These are phyloP conservation scores for Crenichthys baileyi DNA, from an alignment of 2,797 vertebrate species.

Conservation along the genomic window DNA sequence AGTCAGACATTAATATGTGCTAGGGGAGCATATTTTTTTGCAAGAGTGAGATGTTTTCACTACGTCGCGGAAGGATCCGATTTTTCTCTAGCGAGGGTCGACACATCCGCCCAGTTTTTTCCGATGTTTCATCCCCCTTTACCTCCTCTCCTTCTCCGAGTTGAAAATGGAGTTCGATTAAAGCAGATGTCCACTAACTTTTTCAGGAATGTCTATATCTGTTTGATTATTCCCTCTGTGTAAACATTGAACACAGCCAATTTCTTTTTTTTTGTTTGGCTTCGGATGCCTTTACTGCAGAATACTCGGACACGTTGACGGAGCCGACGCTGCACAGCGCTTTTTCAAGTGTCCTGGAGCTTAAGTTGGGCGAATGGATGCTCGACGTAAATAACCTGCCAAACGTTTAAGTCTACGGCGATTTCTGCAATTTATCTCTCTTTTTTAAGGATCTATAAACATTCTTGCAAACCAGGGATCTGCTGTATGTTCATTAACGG, in stretches of 20 bases:
- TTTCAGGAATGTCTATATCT: slow-evolving; percentile 43
- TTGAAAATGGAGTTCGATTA: slow-evolving; percentile 88
- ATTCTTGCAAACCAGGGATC: slow-evolving; percentile 47
- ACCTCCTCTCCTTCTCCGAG: slow-evolving; percentile 46
- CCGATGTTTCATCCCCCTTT: slow-evolving; percentile 78
- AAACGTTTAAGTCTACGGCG: slow-evolving; percentile 44
- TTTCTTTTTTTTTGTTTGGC: slow-evolving; percentile 1
- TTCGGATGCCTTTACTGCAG: slow-evolving; percentile 67
- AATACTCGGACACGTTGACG: slow-evolving; percentile 73
- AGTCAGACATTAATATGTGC: background rate
- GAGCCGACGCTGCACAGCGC: slow-evolving; percentile 68
- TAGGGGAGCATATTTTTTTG: background rate
- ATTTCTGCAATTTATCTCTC: slow-evolving; percentile 26
- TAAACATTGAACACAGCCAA: slow-evolving; percentile 4
- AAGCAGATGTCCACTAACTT: slow-evolving; percentile 81
- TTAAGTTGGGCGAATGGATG: slow-evolving; percentile 82
- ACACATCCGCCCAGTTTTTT: slow-evolving; percentile 88
- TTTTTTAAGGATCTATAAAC: slow-evolving; percentile 61
- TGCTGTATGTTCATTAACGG: slow-evolving; percentile 46
- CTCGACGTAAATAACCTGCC: slow-evolving; percentile 77
- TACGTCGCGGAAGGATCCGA: slow-evolving; percentile 84
- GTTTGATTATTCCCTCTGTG: slow-evolving; percentile 22
- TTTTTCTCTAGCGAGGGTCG: slow-evolving; percentile 77
- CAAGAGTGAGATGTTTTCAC: slow-evolving; percentile 64
- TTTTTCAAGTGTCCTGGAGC: slow-evolving; percentile 77